Conservation (phyloP, 2,888 invertebrate species). For the Chorisops tibialis region DNA sequence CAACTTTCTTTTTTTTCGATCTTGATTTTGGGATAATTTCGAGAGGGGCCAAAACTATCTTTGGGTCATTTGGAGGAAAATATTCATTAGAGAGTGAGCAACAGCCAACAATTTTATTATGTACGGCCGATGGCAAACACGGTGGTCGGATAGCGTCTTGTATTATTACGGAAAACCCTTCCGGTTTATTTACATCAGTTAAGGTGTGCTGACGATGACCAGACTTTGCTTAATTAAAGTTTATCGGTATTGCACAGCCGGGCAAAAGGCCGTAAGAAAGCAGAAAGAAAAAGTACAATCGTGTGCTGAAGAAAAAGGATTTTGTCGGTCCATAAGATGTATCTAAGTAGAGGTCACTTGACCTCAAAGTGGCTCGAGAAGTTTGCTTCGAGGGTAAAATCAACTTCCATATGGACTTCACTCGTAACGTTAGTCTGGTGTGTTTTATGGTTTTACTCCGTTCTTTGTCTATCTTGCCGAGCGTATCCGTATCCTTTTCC, state of each 20-base stretch:
- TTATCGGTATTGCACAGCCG: neutral
- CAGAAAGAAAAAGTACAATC: neutral
- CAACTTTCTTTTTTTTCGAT: neutral
- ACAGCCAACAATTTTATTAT: neutral
- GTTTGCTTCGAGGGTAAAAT: neutral
- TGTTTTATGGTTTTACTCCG: no score
- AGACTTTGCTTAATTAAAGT: neutral
- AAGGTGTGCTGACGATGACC: conserved; percentile 7
- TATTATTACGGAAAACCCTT: neutral
- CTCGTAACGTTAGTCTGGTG: neutral
- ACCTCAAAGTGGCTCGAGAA: neutral
- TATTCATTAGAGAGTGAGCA: neutral
- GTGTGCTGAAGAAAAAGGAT: neutral
- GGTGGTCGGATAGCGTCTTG: neutral
- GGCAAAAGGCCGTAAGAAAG: neutral
- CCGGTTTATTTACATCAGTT: neutral
- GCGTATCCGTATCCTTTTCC: no score
- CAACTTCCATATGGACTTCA: neutral
- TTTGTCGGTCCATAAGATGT: neutral
- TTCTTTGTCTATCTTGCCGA: no score
- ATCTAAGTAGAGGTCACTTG: neutral
- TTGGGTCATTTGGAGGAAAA: neutral
- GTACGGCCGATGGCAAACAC: neutral
- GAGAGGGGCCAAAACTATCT: neutral
- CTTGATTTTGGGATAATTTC: neutral